A percentile compares a stretch with the other conserved stretches of the same genome.
These are phyloP conservation scores for Trochalopteron elliotii DNA, from an alignment of 2,113 vertebrate genomes.

Conservation along the genomic window DNA sequence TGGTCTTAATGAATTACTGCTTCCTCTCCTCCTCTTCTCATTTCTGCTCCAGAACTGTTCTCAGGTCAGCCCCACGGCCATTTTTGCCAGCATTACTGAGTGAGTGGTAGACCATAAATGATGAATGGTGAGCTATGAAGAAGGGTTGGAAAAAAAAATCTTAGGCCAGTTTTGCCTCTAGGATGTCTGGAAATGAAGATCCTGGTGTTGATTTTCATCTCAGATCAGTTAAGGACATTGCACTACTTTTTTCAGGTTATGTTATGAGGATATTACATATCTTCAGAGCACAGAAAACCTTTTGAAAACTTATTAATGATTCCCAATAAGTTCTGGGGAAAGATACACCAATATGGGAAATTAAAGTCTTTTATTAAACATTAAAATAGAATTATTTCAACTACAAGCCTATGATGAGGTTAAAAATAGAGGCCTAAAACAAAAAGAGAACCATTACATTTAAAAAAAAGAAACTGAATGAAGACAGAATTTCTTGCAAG, in stretches of 20 bases:
- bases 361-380: background rate
- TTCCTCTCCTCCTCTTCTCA: background rate
- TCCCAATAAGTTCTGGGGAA: background rate
- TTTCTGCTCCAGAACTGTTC: background rate
- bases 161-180: background rate
- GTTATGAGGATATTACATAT: background rate
- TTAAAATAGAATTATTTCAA: conserved; percentile 5
- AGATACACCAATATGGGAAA: background rate
- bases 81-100: background rate
- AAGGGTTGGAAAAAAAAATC: background rate
- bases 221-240: background rate
- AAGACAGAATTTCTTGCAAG: background rate
- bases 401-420: background rate
- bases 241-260: background rate
- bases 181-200: background rate
- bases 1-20: background rate
- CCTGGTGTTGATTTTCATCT: background rate
- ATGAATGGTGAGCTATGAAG: background rate
- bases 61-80: background rate
- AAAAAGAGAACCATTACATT: background rate
- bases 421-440: conserved; percentile 4
- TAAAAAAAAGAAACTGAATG: background rate
- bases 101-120: background rate
- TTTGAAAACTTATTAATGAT: background rate
- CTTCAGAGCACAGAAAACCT: background rate